phyloP scores from a whole-genome alignment of 2,113 vertebrate genomes.

The Rhabdomys dilectus region DNA sequence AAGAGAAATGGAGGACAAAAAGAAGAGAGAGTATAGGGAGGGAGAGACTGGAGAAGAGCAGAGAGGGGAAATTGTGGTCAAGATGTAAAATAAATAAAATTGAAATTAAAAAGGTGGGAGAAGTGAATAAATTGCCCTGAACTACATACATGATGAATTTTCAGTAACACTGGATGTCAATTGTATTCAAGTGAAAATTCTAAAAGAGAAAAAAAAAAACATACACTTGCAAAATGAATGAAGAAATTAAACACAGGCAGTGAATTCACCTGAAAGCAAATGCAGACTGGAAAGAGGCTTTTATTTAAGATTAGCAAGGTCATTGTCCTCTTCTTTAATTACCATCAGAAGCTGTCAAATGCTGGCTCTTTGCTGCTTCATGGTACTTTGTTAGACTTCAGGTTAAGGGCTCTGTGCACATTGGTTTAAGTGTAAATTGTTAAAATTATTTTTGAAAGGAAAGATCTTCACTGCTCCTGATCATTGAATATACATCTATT shows the following conservation, averaged over 20 bases:
- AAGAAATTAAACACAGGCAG: constrained; percentile 55
- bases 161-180: constrained; percentile 7
- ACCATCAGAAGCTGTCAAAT: constrained; percentile 21
- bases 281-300: constrained; percentile 3
- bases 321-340: constrained; percentile 44
- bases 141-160: constrained; percentile 64
- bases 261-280: constrained; percentile 25
- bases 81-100: not conserved
- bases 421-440: constrained; percentile 27
- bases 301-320: constrained; percentile 60
- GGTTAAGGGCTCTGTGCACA: constrained; percentile 37
- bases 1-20: not conserved
- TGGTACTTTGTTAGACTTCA: constrained; percentile 56
- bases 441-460: constrained; percentile 59
- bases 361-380: not conserved
- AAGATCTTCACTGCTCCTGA: not conserved
- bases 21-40: not conserved
- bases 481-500: not conserved
- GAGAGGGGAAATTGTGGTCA: not conserved
- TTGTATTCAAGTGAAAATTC: constrained; percentile 39
- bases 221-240: constrained; percentile 58
- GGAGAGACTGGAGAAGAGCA: not conserved
- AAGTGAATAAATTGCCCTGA: constrained; percentile 63
- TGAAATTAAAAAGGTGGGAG: not conserved
- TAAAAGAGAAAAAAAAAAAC: not conserved